Base-by-base conservation (phyloP, 2,797 vertebrate species). In the Sebastes minor region DNA sequence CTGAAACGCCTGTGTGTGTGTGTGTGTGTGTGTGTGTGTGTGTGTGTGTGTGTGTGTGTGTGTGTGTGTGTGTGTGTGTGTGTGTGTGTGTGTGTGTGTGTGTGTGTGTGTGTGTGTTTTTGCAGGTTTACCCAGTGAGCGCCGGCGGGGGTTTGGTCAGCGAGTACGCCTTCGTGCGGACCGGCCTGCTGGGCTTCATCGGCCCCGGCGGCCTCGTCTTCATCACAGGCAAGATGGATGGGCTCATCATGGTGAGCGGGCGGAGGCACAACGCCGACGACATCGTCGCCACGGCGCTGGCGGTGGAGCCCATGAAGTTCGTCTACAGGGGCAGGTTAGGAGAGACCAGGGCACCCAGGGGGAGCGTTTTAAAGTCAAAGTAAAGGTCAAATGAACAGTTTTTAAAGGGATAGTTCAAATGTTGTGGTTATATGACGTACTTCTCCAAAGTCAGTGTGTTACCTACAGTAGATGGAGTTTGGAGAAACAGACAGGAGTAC, bases 261-360 rank as follows among this genome's bases (percentile, higher is more conserved):
- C 96, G 98, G 69, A 94, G 98, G 78, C 98, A 99, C 94, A 99
- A 99, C 62, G 99, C 98, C 0, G 99, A 99, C 6, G 99, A 99
- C 93, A 98, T 99, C 6, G 99, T 99, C 2, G 99, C 99, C 85
- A 99, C 99, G 6, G 99, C 99, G 0, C 90, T 99, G 92, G 99
- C 99, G 0, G 99, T 99, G 83, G 99, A 99, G 91, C 99, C 99
- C 8, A 99, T 99, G 99, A 99, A 99, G 59, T 99, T 99, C 62
- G 98, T 99, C 92, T 99, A 99, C 96, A 95, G 99, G 89, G 99
- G 99, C 86, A 97, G 99, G 98, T 99, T 88, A 93, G 97, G 4
- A 2, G 67, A 30, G 42, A 23, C 11, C 49, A 5, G 38, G 27
- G 18, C 16, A 6, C 22, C 22, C 64, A 14, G 5, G 32, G 12